A percentile compares a stretch with the other conserved stretches of the same genome.
Evolutionary conservation across 37 sponge, comb jelly and placozoan species (phyloP).

Genomic region (Spongia lamella): DNA sequence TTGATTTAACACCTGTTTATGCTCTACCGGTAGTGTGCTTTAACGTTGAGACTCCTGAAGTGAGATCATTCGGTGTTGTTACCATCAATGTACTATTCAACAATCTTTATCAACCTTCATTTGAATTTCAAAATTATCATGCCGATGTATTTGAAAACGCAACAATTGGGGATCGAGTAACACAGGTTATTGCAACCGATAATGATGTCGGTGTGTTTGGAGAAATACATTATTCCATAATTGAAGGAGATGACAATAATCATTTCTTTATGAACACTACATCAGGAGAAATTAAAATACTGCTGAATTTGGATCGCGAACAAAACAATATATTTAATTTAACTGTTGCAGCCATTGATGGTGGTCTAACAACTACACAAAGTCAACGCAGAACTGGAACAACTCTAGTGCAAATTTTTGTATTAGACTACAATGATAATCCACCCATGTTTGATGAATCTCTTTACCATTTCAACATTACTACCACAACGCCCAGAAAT

Average conservation of each 20-base stretch:
- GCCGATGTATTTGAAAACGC: conserved; percentile 44
- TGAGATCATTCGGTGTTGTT: conserved; percentile 40
- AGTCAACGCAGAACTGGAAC: conserved; percentile 34
- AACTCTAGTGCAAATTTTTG: conserved; percentile 19
- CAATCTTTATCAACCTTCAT: conserved; percentile 59
- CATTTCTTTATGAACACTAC: conserved; percentile 56
- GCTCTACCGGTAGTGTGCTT: conserved; percentile 49
- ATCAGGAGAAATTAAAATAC: conserved; percentile 61
- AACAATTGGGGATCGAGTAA: conserved; percentile 16
- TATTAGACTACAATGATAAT: conserved; percentile 58
- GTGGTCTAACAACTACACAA: conserved; percentile 9
- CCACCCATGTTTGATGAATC: conserved; percentile 30
- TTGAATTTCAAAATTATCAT: conserved; percentile 36
- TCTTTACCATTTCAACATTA: not conserved
- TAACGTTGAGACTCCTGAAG: conserved; percentile 26
- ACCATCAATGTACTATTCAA: conserved; percentile 63
- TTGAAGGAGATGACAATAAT: conserved; percentile 54
- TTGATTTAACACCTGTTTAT: conserved; percentile 66
- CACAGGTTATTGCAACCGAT: conserved; percentile 54
- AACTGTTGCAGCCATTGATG: conserved; percentile 46
- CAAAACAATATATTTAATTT: conserved; percentile 25
- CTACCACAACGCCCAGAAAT: too few species aligned
- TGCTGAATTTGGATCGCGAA: conserved; percentile 64
- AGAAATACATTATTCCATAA: conserved; percentile 54
- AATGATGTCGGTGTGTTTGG: conserved; percentile 71